Conservation (phyloP, 2,888 invertebrate species). For the Torymus aiolomorphi region DNA sequence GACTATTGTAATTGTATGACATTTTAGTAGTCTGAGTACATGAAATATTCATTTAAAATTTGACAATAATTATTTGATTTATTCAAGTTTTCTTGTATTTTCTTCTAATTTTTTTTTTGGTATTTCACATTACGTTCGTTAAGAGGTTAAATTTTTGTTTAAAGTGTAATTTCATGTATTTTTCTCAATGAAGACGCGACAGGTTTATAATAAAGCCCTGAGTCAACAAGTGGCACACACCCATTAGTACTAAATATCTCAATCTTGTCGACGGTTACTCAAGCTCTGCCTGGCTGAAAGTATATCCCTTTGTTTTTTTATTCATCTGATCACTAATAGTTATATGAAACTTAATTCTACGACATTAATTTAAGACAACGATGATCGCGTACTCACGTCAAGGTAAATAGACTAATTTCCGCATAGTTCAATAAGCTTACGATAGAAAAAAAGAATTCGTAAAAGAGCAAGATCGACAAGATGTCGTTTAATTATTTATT, state of each 20-base stretch:
- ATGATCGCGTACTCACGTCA: slow-evolving; percentile 30
- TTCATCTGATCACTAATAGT: slow-evolving; percentile 9
- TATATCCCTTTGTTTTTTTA: slow-evolving; percentile 14
- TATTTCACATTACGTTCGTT: slow-evolving; percentile 45
- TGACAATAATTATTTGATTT: slow-evolving; percentile 57
- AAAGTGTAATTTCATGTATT: slow-evolving; percentile 43
- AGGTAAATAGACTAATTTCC: slow-evolving; percentile 12
- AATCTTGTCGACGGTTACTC: slow-evolving; percentile 42
- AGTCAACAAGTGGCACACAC: slow-evolving; percentile 55
- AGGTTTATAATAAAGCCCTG: slow-evolving; percentile 45
- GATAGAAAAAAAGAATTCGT: too few species aligned
- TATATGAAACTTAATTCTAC: slow-evolving; percentile 44
- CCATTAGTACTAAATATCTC: slow-evolving; percentile 51
- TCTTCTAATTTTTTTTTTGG: slow-evolving; percentile 32
- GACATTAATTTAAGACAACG: slow-evolving; percentile 41
- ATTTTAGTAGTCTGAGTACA: slow-evolving; percentile 48
- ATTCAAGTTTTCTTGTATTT: too few species aligned
- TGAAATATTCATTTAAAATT: slow-evolving; percentile 56
- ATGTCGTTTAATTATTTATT: neutral
- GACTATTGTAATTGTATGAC: slow-evolving; percentile 55
- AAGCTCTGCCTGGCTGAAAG: slow-evolving; percentile 54
- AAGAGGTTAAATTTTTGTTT: slow-evolving; percentile 46
- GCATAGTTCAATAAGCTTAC: neutral
- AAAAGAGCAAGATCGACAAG: slow-evolving; percentile 11
- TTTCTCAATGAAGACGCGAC: slow-evolving; percentile 45